Percentiles rank a stretch among this genome's conserved stretches.
Evolutionary conservation across 2,113 vertebrate genomes (phyloP).

Genomic region (Scartelaos histophorus): DNA sequence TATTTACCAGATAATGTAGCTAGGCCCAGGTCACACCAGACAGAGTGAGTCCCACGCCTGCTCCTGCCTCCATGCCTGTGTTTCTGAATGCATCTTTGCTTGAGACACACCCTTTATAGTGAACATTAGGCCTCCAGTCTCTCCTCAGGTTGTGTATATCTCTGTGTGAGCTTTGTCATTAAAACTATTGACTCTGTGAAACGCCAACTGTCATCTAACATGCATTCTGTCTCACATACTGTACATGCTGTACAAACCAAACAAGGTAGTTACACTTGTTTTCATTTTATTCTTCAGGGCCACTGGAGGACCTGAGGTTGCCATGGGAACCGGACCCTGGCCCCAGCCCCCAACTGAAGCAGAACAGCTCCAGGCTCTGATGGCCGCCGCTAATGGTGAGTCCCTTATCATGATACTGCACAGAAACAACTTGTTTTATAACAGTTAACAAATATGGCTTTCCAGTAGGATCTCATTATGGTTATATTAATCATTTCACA

Average conservation of each 20-base stretch:
- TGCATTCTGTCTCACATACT: conserved; percentile 18
- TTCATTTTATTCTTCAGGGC: conserved; percentile 60
- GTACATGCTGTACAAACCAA: conserved; percentile 16
- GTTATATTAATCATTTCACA: neutral
- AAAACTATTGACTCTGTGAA: conserved; percentile 32
- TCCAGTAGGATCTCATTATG: neutral
- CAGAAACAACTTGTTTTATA: neutral
- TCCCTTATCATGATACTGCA: conserved; percentile 14
- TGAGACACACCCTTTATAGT: conserved; percentile 53
- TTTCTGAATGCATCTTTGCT: conserved; percentile 32
- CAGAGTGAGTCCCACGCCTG: conserved; percentile 37
- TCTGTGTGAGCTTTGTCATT: conserved; percentile 65
- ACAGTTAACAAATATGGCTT: neutral
- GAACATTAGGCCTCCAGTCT: conserved; percentile 37
- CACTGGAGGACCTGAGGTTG: conserved; percentile 77
- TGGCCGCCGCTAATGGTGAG: conserved; percentile 95
- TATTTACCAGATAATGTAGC: conserved; percentile 42
- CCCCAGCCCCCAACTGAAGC: conserved; percentile 97
- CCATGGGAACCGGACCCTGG: conserved; percentile 95
- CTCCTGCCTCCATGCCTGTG: conserved; percentile 29
- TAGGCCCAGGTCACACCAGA: conserved; percentile 13
- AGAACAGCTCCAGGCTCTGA: conserved; percentile 96
- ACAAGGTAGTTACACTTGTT: conserved; percentile 41
- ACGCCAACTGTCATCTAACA: conserved; percentile 45
- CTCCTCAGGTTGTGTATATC: conserved; percentile 48